A percentile compares a stretch with the other conserved stretches of the same genome.
Conservation (phyloP, 2,888 invertebrate species). For the Mactromeris polynyma region DNA sequence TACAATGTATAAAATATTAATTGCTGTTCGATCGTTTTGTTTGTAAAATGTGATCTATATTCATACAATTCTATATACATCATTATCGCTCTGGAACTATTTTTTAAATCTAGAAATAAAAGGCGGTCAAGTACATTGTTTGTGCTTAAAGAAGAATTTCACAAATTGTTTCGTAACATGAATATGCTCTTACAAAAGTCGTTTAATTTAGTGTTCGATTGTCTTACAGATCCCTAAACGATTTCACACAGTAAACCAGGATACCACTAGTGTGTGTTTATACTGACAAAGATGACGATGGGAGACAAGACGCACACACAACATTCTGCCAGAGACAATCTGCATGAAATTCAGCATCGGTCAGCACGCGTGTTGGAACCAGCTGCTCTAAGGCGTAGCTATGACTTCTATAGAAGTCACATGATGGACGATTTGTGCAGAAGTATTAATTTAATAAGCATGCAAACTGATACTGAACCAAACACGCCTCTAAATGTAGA, state of each 20-base stretch:
- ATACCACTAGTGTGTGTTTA: no score
- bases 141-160: no score
- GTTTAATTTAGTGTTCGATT: neutral
- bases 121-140: no score
- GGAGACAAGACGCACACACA: neutral
- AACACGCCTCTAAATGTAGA: slow-evolving; percentile 9
- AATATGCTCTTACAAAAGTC: neutral
- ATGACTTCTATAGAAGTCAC: neutral
- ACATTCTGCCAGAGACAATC: neutral
- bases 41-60: no score
- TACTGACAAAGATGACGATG: neutral
- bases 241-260: no score
- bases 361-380: neutral
- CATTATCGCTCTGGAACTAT: no score
- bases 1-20: no score
- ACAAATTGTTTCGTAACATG: no score
- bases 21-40: no score
- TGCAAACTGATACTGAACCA: neutral
- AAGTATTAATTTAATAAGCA: neutral
- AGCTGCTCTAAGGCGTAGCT: neutral
- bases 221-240: no score
- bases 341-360: neutral
- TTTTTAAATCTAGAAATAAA: neutral
- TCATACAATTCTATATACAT: no score
- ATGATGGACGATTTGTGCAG: neutral